phyloP scores from a whole-genome alignment of 2,888 invertebrate genomes.

The Linyphia triangularis region DNA sequence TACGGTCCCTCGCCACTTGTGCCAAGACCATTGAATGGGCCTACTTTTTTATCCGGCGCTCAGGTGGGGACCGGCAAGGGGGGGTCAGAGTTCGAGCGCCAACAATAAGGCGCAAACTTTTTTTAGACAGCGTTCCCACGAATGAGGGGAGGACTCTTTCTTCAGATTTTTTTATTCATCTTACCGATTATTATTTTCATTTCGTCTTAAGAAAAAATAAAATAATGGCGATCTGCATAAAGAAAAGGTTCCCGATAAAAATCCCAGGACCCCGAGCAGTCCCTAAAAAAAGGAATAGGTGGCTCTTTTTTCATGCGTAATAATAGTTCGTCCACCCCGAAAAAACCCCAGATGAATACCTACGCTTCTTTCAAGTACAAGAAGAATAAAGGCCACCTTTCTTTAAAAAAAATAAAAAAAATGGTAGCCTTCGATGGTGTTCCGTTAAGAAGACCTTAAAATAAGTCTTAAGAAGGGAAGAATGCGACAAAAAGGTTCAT shows the following conservation, averaged over 20 bases:
- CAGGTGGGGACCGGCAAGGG: constrained; percentile 30
- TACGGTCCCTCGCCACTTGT: constrained; percentile 51
- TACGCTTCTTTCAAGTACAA: constrained; percentile 1
- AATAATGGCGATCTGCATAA: constrained; percentile 58
- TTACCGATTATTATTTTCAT: constrained; percentile 54
- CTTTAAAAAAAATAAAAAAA: not conserved
- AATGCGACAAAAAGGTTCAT: constrained; percentile 68
- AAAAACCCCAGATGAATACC: constrained; percentile 23
- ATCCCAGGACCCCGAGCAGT: constrained; percentile 56
- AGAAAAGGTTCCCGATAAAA: constrained; percentile 44
- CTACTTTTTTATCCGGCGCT: constrained; percentile 37
- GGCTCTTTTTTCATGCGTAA: not conserved
- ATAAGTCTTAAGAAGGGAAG: constrained; percentile 44
- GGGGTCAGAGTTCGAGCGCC: constrained; percentile 46
- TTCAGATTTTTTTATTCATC: constrained; percentile 37
- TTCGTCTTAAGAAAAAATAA: constrained; percentile 34
- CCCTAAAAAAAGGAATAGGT: constrained; percentile 50
- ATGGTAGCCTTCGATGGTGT: constrained; percentile 34
- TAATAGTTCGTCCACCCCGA: constrained; percentile 44
- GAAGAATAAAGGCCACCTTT: constrained; percentile 24
- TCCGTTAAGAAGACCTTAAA: constrained; percentile 50
- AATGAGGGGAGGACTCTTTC: constrained; percentile 17
- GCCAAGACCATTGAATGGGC: constrained; percentile 50
- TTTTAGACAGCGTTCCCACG: constrained; percentile 54
- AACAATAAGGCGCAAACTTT: constrained; percentile 56